Conservation (phyloP, 1,140 invertebrate species). For the Batillaria attramentaria region DNA sequence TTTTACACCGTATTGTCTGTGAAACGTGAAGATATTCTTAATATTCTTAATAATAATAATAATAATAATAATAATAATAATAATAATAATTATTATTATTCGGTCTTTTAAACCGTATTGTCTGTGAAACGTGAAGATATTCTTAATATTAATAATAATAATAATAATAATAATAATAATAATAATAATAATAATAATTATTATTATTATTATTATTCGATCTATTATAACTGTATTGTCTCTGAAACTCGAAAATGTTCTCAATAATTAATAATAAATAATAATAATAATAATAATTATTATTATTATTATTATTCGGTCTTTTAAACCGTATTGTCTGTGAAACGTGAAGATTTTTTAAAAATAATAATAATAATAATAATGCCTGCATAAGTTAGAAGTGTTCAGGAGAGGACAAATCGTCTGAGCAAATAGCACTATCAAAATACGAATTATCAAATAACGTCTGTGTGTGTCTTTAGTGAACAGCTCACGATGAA, state of each 20-base stretch:
- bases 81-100: background rate
- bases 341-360: too few relatives aligned
- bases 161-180: slow-evolving; percentile 14
- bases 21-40: too few relatives aligned
- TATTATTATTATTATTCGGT: too few relatives aligned
- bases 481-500: background rate
- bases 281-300: slow-evolving; percentile 21
- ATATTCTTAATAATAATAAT: background rate
- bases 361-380: background rate
- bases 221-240: background rate
- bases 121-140: too few relatives aligned
- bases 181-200: background rate
- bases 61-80: background rate
- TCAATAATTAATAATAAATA: background rate
- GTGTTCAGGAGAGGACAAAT: too few relatives aligned
- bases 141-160: background rate
- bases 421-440: too few relatives aligned
- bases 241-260: background rate
- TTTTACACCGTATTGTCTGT: too few relatives aligned
- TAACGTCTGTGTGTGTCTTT: slow-evolving; percentile 36
- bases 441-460: too few relatives aligned
- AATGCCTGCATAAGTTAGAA: background rate
- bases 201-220: background rate
- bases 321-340: too few relatives aligned
- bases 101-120: too few relatives aligned